phyloP scores from a whole-genome alignment of 2,797 vertebrate species.

The Enteromius radiatus region DNA sequence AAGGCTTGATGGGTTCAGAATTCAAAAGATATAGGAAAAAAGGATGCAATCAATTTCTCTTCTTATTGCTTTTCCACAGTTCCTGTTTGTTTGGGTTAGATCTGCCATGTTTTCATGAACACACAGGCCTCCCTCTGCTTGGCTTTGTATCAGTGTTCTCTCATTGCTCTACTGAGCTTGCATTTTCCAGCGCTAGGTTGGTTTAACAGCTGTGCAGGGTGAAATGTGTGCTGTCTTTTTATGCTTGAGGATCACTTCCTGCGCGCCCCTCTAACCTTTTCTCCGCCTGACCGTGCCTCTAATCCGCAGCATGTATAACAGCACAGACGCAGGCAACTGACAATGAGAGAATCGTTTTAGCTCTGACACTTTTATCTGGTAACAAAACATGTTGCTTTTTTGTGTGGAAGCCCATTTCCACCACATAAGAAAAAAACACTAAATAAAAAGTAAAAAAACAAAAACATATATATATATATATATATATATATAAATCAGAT shows the following conservation, averaged over 20 bases:
- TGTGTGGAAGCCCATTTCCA: neutral
- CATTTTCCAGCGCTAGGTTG: constrained; percentile 64
- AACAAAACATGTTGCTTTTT: neutral
- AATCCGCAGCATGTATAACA: constrained; percentile 62
- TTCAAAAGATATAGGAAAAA: constrained; percentile 24
- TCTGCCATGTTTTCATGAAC: constrained; percentile 14
- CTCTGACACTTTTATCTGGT: neutral
- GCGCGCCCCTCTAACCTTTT: constrained; percentile 70
- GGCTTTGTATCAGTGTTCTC: constrained; percentile 44
- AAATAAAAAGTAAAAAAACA: neutral
- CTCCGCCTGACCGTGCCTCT: constrained; percentile 72
- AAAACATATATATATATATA: too few species aligned
- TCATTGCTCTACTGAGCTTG: constrained; percentile 69
- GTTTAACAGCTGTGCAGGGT: constrained; percentile 67
- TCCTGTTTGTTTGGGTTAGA: constrained; percentile 44
- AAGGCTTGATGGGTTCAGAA: neutral
- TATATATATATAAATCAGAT: too few species aligned
- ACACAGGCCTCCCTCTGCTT: constrained; percentile 11
- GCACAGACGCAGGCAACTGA: neutral
- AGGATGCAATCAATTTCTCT: constrained; percentile 48
- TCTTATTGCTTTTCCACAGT: constrained; percentile 16
- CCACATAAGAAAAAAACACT: neutral
- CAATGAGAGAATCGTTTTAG: neutral
- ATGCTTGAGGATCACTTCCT: constrained; percentile 75
- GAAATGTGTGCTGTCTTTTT: constrained; percentile 68